Percentiles rank a stretch among this genome's conserved stretches.
Evolutionary conservation across 2,797 vertebrate species (phyloP).

Genomic region (Spinibarbus caldwelli): DNA sequence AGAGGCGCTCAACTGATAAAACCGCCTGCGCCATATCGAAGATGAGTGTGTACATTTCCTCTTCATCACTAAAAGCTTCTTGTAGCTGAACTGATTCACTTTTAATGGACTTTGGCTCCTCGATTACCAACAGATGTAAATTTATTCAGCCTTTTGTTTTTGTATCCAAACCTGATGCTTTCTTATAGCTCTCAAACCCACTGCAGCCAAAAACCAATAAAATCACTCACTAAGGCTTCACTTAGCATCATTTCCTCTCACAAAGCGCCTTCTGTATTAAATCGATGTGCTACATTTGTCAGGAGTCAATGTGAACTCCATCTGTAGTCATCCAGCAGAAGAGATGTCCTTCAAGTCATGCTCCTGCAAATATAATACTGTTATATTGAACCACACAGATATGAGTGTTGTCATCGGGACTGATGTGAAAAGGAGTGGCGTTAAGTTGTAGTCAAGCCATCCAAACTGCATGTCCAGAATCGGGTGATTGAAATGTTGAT

Average conservation of each 20-base stretch:
- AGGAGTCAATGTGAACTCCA: slow-evolving; percentile 5
- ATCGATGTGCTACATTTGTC: slow-evolving; percentile 32
- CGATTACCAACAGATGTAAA: slow-evolving; percentile 1
- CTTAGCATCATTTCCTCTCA: background rate
- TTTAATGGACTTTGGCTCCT: slow-evolving; percentile 9
- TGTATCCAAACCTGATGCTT: background rate
- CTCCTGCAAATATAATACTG: slow-evolving; percentile 54
- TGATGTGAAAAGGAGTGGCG: slow-evolving; percentile 4
- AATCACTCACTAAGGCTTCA: slow-evolving; percentile 7
- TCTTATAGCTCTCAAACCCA: background rate
- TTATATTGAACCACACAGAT: slow-evolving; percentile 37
- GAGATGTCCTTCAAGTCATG: slow-evolving; percentile 23
- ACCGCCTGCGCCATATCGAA: background rate
- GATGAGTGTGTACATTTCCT: slow-evolving; percentile 5
- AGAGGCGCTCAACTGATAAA: background rate
- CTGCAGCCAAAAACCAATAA: slow-evolving; percentile 5
- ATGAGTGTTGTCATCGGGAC: background rate
- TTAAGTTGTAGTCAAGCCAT: background rate
- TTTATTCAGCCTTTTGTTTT: background rate
- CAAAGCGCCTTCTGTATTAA: slow-evolving; percentile 11
- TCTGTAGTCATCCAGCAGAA: slow-evolving; percentile 27
- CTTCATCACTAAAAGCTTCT: background rate
- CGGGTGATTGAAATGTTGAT: slow-evolving; percentile 20
- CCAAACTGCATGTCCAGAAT: slow-evolving; percentile 10
- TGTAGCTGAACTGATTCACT: background rate